Conservation (phyloP, 2,888 invertebrate genomes). For the Carcina quercana region DNA sequence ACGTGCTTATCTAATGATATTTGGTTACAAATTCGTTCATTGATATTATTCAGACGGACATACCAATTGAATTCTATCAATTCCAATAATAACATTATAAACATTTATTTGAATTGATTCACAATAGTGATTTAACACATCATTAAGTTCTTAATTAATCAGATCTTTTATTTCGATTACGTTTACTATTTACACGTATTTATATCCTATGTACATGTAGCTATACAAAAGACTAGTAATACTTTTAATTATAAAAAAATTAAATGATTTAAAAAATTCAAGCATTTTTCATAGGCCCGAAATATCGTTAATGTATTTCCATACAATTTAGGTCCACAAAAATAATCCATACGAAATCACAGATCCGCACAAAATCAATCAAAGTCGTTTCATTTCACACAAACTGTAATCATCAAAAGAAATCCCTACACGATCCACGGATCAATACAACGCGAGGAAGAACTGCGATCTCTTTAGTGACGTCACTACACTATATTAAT, state of each 20-base stretch:
- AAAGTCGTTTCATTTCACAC: constrained; percentile 13
- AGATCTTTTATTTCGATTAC: constrained; percentile 24
- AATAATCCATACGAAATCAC: background rate
- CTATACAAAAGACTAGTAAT: constrained; percentile 62
- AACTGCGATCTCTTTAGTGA: constrained; percentile 41
- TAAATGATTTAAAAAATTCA: constrained; percentile 22
- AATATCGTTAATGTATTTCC: constrained; percentile 23
- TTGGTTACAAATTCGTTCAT: constrained; percentile 67
- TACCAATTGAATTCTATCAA: constrained; percentile 61
- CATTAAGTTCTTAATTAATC: constrained; percentile 25
- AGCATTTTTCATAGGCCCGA: constrained; percentile 20
- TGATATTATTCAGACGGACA: constrained; percentile 67
- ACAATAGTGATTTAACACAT: constrained; percentile 22
- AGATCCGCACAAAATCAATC: background rate
- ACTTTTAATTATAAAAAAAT: constrained; percentile 34
- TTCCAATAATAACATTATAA: constrained; percentile 55
- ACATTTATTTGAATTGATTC: constrained; percentile 47
- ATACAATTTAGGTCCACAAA: constrained; percentile 10
- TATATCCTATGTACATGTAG: constrained; percentile 53
- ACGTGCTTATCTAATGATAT: constrained; percentile 64
- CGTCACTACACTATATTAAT: constrained; percentile 32
- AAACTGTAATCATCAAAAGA: constrained; percentile 8
- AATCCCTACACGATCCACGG: constrained; percentile 20
- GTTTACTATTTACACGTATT: constrained; percentile 30
- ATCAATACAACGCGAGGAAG: constrained; percentile 39